These are phyloP conservation scores for Isichthys henryi DNA, from an alignment of 2,113 vertebrate species.

Conservation along the genomic window DNA sequence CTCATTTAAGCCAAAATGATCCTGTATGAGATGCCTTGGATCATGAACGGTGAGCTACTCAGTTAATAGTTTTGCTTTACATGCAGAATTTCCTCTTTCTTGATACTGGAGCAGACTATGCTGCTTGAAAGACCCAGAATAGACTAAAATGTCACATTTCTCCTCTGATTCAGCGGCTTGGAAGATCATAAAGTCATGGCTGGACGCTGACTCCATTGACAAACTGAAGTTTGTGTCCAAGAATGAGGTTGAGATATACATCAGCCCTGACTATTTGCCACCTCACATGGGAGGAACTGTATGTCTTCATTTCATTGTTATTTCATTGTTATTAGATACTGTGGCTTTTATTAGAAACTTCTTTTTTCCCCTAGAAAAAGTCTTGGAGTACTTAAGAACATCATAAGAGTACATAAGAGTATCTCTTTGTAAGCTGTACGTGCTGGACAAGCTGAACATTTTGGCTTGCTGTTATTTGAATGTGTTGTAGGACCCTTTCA, in stretches of 20 bases:
- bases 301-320: slow-evolving; percentile 40
- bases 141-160: background rate
- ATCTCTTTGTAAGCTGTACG: background rate
- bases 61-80: background rate
- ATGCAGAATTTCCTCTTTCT: background rate
- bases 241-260: slow-evolving; percentile 74
- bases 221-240: slow-evolving; percentile 82
- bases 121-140: background rate
- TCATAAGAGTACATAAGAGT: background rate
- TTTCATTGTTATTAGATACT: background rate
- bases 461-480: background rate
- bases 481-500: slow-evolving; percentile 78
- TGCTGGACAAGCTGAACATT: background rate
- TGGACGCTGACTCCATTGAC: slow-evolving; percentile 86
- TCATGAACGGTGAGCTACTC: slow-evolving; percentile 85
- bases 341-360: background rate
- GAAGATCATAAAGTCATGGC: slow-evolving; percentile 91
- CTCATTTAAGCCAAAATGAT: slow-evolving; percentile 86
- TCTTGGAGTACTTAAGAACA: background rate
- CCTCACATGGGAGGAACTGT: slow-evolving; percentile 91
- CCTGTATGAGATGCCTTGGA: slow-evolving; percentile 97
- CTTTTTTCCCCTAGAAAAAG: background rate
- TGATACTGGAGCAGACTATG: background rate
- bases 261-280: slow-evolving; percentile 77
- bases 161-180: slow-evolving; percentile 75